Base-by-base conservation (phyloP, 2,888 invertebrate species). In the Gibbula magus region DNA sequence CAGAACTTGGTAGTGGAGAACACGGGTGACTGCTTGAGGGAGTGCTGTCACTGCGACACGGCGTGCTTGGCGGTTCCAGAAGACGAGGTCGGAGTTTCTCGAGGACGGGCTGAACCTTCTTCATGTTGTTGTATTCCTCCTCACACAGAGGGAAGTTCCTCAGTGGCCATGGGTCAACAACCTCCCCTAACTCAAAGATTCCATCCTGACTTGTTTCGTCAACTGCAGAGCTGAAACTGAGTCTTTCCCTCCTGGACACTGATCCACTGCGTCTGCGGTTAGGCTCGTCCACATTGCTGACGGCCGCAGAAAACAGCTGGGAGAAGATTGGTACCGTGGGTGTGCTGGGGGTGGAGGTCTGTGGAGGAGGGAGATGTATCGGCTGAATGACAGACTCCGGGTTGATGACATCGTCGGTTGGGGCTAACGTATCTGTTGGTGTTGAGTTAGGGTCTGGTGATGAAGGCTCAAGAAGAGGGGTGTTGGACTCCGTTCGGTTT, bases 91-190 rank as follows among this genome's bases (percentile, higher is more conserved):
- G 81, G 32, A 77, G 75, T 51, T 74, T 78, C 25, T 79, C 83
- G 45, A 79, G 81, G 25, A 78, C 77, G 16, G 79, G 81, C 2
- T 84, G 81, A 73, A 86, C 85, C 53, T 86, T 88, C 54, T 83
- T 84, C 88, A 92, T 86, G 8, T 80, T 77, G 54, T 87, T 84
- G 70, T 86, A 89, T 20, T 89, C 89, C 1, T 86, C 85, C 29
- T 91, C 92, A 0, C 84, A 75, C 4, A 92, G 79, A 1, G 92
- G 92, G 81, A 92, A 92, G 4, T 82, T 82, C 52, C 92, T 82
- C 0, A 77, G 80, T 0, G 83, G 83, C 90, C 91, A 92, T 0
- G 91, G 91, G 16, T 88, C 87, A 0, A 86, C 82, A 32, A 53
- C 75, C 13, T 45, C 51, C 10, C 66, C 52, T n/a, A 25, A 54